Evolutionary conservation across 2,113 vertebrate genomes (phyloP).

Genomic region (Bujurquina vittata): DNA sequence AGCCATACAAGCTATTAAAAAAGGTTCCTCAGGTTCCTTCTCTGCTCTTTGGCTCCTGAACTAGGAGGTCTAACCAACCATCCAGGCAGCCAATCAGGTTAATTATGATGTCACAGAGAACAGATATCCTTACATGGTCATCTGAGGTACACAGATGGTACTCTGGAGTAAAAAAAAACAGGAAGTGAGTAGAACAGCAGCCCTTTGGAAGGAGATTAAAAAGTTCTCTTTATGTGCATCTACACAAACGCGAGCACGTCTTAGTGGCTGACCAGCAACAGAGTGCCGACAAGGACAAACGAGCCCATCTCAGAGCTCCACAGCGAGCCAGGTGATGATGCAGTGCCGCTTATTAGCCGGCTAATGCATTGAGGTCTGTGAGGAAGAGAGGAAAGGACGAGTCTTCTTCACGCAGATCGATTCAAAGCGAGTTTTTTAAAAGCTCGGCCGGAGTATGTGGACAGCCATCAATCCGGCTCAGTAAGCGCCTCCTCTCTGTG

Average conservation of each 20-base stretch:
- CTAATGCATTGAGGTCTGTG: conserved; percentile 59
- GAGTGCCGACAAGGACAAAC: conserved; percentile 63
- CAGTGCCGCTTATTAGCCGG: conserved; percentile 61
- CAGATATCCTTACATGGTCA: background rate
- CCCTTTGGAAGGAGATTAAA: rapidly evolving
- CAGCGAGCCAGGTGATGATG: conserved; percentile 48
- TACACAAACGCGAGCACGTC: background rate
- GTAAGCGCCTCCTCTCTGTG: background rate
- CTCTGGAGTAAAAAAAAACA: rapidly evolving
- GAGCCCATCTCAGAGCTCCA: conserved; percentile 44
- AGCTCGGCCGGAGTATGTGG: conserved; percentile 20
- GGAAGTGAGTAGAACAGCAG: background rate
- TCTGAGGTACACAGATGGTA: background rate
- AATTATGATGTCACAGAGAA: background rate
- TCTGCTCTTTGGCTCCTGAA: background rate
- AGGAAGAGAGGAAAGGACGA: background rate
- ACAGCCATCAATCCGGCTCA: background rate
- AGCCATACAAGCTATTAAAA: no score
- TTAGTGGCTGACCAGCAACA: conserved; percentile 22
- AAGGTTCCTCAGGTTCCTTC: background rate
- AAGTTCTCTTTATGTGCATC: background rate
- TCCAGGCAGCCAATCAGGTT: no score
- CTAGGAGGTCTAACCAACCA: background rate
- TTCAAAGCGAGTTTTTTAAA: conserved; percentile 27
- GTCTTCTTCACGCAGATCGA: conserved; percentile 43